phyloP scores from a whole-genome alignment of 2,113 vertebrate genomes.

The Bettongia penicillata region DNA sequence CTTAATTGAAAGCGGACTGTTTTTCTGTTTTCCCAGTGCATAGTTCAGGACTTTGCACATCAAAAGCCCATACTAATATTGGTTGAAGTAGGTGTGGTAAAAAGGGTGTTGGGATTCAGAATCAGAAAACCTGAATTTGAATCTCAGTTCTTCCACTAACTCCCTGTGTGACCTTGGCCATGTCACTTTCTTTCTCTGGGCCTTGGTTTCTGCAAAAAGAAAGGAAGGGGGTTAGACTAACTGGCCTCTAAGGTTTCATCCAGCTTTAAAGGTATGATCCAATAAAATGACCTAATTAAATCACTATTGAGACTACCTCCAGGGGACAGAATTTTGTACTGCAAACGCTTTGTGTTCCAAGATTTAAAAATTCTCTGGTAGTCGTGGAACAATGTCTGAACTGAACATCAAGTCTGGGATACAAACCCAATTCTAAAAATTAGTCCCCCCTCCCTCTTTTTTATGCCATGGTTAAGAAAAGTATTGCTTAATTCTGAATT shows the following conservation, averaged over 20 bases:
- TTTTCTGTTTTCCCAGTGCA: background rate
- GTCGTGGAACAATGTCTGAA: background rate
- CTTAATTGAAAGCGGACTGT: background rate
- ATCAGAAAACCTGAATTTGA: no score
- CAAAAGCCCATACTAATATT: background rate
- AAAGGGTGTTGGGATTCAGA: background rate
- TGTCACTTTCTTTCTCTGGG: background rate
- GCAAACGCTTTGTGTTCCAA: slow-evolving; percentile 21
- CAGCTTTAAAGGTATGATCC: background rate
- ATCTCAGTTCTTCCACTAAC: background rate
- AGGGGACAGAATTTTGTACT: background rate
- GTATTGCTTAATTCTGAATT: slow-evolving; percentile 25
- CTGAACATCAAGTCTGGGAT: slow-evolving; percentile 62
- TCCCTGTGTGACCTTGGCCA: background rate
- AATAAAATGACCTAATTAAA: background rate
- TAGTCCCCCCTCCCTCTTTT: slow-evolving; percentile 36
- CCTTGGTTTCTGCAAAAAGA: background rate
- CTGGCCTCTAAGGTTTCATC: background rate
- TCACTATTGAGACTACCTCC: background rate
- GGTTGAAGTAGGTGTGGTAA: background rate
- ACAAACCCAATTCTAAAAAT: slow-evolving; percentile 66
- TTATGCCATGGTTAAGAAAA: slow-evolving; percentile 54
- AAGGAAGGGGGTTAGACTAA: background rate
- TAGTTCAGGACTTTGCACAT: background rate
- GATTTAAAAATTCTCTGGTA: slow-evolving; percentile 37